Base-by-base conservation (phyloP, 2,797 vertebrate genomes). In the Oryzias sinensis region DNA sequence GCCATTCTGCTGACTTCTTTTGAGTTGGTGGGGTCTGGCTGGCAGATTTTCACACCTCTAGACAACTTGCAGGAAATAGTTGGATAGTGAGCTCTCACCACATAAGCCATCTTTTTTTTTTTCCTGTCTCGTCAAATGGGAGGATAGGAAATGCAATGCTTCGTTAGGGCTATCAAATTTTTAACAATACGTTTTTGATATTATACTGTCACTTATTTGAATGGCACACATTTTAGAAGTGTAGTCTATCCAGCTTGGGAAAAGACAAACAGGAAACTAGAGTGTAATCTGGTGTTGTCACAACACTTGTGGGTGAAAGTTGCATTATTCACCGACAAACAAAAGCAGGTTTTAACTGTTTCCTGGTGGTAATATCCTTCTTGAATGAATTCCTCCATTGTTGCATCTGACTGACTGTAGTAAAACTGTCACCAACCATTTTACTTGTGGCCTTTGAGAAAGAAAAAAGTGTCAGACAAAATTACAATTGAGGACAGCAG, bases 401-500 rank as follows among this genome's bases (percentile, higher is more conserved):
- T 77, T 43, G 56, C 69, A 51, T 72, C 66, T 71, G 50, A 22
- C 33, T 42, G 62, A 70, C 54, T 62, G 33, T 59, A 69, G 59
- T 51, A 9, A 76, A 86, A 75, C 65, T n/a, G 33, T 66, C 62
- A 63, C 78, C 68, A 53, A 17, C 43, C 48, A 20, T 67, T 62
- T 86, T 82, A 82, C 85, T 80, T 82, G 87, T 86, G 85, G 82
- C 76, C 77, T 63, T 49, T 55, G 70, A 76, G 78, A 78, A 71
- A 65, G 57, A 57, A 76, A 72, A 69, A 67, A 5, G 57, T 50
- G 70, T 80, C 86, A 87, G 88, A 80, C 78, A 47, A 47, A 22
- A 47, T 87, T 76, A 82, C 73, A 79, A 79, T 9, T 33, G 20
- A 22, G 20, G 20, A 22, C 20, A 22, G 33, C 33, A 33, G 33